Evolutionary conservation across 2,888 invertebrate species (phyloP).

Genomic region (Danaus chrysippus): DNA sequence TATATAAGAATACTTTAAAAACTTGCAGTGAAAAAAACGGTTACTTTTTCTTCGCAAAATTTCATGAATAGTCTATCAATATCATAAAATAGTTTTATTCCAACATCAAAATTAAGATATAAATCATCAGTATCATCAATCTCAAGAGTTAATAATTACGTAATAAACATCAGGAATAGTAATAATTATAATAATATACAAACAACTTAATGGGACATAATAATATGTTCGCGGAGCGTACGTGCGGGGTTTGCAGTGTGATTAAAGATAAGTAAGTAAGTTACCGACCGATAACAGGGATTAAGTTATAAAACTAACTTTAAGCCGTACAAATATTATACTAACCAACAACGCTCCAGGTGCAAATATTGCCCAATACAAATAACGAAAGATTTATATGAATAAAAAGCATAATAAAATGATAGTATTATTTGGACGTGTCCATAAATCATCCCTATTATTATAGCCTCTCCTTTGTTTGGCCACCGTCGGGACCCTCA

Average conservation of each 20-base stretch:
- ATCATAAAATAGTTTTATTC: no score
- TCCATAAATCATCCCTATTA: conserved; percentile 70
- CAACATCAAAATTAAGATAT: no score
- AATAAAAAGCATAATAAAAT: conserved; percentile 1
- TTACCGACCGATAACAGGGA: conserved; percentile 26
- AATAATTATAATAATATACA: background rate
- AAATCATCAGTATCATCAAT: no score
- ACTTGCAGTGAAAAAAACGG: no score
- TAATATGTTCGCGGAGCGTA: conserved; percentile 13
- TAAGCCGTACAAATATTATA: background rate
- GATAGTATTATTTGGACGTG: conserved; percentile 40
- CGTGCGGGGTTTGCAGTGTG: conserved; percentile 26
- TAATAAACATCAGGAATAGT: background rate
- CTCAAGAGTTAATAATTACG: no score
- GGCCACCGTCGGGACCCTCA: conserved; percentile 49
- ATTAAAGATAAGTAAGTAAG: conserved; percentile 16
- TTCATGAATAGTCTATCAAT: no score
- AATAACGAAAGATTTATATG: background rate
- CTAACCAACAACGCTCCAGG: background rate
- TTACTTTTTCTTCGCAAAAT: no score
- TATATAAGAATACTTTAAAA: no score
- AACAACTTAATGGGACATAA: conserved; percentile 3
- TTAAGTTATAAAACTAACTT: conserved; percentile 17
- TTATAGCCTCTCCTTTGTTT: conserved; percentile 55
- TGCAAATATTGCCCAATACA: conserved; percentile 8